Base-by-base conservation (phyloP, 2,888 invertebrate species). In the Torymus aiolomorphi region DNA sequence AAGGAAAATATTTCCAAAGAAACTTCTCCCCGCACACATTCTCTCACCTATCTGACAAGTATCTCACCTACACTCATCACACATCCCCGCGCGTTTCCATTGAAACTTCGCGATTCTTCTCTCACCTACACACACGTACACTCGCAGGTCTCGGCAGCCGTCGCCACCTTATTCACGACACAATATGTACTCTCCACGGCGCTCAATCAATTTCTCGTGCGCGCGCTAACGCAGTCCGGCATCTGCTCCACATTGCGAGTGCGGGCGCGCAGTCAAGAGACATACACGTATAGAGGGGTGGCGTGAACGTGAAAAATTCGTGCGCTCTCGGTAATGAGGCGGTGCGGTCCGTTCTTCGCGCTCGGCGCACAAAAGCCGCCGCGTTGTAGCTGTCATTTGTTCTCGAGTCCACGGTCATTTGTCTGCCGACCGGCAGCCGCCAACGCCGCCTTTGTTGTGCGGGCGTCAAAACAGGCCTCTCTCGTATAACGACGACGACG, bases 351-450 rank as follows among this genome's bases (percentile, higher is more conserved):
- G 20, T 20, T 20, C 20, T 20, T 20, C 82, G 80, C 69, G 83
- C 83, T 85, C 86, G 63, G 82, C 82, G 85, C 86, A 88, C 89
- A 88, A 89, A 88, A 88, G 88, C 79, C 31, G 78, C 87, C 86
- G 85, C 84, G 77, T 77, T 80, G 84, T 86, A 87, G 86, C 89
- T 88, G 89, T 89, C 89, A 90, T 90, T 89, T 89, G 87, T 90
- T 90, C 88, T 75, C 67, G 24, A 84, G 86, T 86, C 86, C 85
- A 82, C 67, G 86, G 85, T 88, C 88, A 89, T 89, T 89, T 89
- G 89, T 89, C 88, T 86, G 86, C 84, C 31, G 20, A 24, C 0
- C 51, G n/a, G 51, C 71, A 63, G 69, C 70, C 42, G 24, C 62
- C 51, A 20, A 66, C 13, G 16, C 62, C 78, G 84, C 82, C 86